Evolutionary conservation across 2,888 invertebrate genomes (phyloP), one percentile per base, ranked within the genome.

Genomic region (Mythimna albipuncta): DNA sequence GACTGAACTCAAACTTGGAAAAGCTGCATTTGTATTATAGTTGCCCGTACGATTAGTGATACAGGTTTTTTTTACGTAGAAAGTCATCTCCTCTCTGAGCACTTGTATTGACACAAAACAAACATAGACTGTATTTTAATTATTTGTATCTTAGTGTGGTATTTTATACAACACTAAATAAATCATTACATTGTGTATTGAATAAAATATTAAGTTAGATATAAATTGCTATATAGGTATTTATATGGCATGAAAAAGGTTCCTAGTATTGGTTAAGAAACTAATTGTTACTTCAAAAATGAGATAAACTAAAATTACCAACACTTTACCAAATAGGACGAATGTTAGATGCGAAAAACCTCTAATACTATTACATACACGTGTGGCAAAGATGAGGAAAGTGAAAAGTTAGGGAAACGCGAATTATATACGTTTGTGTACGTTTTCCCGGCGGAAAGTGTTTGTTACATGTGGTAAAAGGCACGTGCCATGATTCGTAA

Each of bases 401-500:
- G 44, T 72, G 38, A 62, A 73, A 70, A 68, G 47, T 79, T 72
- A 54, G 5, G 50, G 68, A 10, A 52, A 62, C 61, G 6, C 6
- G 38, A 26, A 58, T 57, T 62, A 7, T 64, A 41, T 47, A 32
- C 26, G 21, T 64, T 54, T 44, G 21, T 44, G 26, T 1, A 9
- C 44, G 11, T 67, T 65, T 79, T 73, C n/a, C 54, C 54, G 52
- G 52, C 57, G 65, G 72, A 62, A 79, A 68, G 64, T 54, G 47
- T 79, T 58, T 54, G 47, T 79, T 58, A 62, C 54, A 52, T 35
- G 55, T 71, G 54, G 55, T 68, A 35, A 16, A 11, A 11, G n/a
- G 32, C 6, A 41, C 52, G 77, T 62, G 67, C 7, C 10, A 13
- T 38, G 64, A 54, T 68, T 77, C 73, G 32, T 58, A 32, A 50